phyloP scores from a whole-genome alignment of 1,140 invertebrate genomes.

The Reticulitermes speratus region DNA sequence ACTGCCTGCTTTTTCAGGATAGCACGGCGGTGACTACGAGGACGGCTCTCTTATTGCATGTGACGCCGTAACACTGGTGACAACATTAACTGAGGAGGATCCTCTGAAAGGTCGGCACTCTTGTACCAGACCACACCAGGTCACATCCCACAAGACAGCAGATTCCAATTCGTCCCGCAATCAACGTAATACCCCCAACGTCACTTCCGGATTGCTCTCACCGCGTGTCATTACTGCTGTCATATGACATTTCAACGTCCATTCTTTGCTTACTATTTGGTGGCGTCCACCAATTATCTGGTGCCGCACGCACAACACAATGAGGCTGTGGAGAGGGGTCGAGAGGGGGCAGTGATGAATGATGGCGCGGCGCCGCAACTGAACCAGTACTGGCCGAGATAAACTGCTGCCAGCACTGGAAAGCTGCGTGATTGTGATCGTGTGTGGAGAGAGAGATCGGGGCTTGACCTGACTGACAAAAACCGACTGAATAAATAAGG shows the following conservation, averaged over 20 bases:
- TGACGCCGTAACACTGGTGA: too few relatives aligned
- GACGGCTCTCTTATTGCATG: too few relatives aligned
- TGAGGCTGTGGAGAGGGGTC: neutral
- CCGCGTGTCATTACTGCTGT: neutral
- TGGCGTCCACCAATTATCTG: slow-evolving; percentile 14
- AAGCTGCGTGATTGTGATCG: neutral
- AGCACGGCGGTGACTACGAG: too few relatives aligned
- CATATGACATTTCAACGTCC: neutral
- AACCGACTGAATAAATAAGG: neutral
- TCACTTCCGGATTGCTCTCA: too few relatives aligned
- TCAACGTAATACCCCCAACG: too few relatives aligned
- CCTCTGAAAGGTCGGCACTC: too few relatives aligned
- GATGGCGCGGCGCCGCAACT: neutral
- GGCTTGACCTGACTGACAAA: neutral
- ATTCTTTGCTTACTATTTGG: neutral
- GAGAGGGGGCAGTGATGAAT: slow-evolving; percentile 7
- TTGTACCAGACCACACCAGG: too few relatives aligned
- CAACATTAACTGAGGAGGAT: too few relatives aligned
- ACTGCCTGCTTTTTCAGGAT: too few relatives aligned
- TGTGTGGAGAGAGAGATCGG: neutral
- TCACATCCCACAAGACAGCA: too few relatives aligned
- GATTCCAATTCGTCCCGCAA: too few relatives aligned
- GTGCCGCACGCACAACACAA: neutral
- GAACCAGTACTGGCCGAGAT: neutral
- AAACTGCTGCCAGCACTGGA: neutral